Base-by-base conservation (phyloP, 1,140 invertebrate species). In the Theocolax elegans region DNA sequence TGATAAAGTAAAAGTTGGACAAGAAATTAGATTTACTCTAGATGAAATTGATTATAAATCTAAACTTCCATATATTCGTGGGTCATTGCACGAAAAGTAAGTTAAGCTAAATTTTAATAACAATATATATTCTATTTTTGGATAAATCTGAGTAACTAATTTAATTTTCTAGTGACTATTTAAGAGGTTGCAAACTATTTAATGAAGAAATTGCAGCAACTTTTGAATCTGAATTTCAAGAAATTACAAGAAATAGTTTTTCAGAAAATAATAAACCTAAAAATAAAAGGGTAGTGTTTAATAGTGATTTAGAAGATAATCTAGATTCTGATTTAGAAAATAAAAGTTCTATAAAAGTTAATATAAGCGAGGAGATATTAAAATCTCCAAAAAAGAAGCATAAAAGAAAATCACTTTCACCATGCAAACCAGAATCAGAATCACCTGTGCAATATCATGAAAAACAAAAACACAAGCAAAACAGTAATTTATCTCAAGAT, bases 11-110 rank as follows among this genome's bases (percentile, higher is more conserved):
- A 73, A 85, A 29, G 81, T 89, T 74, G 88, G 88, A 0, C 87
- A 90, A 79, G 85, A 89, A 81, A 85, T 91, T 17, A 80, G 79
- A 72, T 90, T 91, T 77, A 82, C 79, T 71, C 84, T 91, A 64
- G 87, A 85, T 8, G 80, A 86, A 10, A 72, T 90, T 54, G 86
- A 90, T 74, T 81, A 88, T 15, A 87, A 80, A 77, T 85, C 85
- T 38, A 87, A 81, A 62, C 79, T 89, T 38, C 89, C 89, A 17
- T 90, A 88, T 69, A 89, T 91, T 35, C 81, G 88, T 78, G 89
- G 87, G 54, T 76, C 79, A 74, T 75, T 89, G 31, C 81, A 87
- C 77, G 77, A 85, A 79, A 82, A 84, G 88, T 89, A 82, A 76
- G 67, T 74, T 84, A 82, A 85, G 81, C 15, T 42, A 2, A 35